Evolutionary conservation across 2,113 vertebrate species (phyloP).

Genomic region (Sphyrna mokarran): DNA sequence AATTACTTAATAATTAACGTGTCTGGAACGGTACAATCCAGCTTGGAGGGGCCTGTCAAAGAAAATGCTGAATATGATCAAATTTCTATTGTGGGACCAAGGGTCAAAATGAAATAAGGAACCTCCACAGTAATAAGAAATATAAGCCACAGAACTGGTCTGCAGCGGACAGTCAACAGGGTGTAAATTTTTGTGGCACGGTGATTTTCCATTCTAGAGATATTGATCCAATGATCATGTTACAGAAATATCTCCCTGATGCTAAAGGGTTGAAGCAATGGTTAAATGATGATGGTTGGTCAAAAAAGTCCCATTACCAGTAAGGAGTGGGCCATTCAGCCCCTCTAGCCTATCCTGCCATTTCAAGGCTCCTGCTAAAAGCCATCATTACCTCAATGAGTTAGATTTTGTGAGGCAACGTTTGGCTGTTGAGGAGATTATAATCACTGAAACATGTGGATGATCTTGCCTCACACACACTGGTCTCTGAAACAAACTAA

Average conservation of each 20-base stretch:
- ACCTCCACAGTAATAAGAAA: background rate
- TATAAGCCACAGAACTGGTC: background rate
- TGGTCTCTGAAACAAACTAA: background rate
- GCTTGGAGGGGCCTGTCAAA: background rate
- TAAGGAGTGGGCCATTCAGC: no score
- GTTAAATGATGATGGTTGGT: background rate
- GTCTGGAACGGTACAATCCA: background rate
- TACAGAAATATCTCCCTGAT: background rate
- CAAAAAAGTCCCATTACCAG: background rate
- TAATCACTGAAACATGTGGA: background rate
- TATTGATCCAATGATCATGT: background rate
- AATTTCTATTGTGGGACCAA: background rate
- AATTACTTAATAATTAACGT: background rate
- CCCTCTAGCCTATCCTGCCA: no score
- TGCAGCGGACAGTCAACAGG: background rate
- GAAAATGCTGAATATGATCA: background rate
- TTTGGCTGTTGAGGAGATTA: background rate
- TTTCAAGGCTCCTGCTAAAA: background rate
- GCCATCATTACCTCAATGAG: background rate
- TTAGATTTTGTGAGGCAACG: background rate
- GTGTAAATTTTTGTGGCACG: background rate
- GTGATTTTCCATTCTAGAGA: background rate
- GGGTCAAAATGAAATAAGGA: background rate
- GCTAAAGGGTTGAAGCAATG: background rate
- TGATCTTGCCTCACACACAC: background rate